Evolutionary conservation across 1,140 invertebrate species (phyloP), one percentile per base, ranked within the genome.

Genomic region (Cepaea nemoralis): DNA sequence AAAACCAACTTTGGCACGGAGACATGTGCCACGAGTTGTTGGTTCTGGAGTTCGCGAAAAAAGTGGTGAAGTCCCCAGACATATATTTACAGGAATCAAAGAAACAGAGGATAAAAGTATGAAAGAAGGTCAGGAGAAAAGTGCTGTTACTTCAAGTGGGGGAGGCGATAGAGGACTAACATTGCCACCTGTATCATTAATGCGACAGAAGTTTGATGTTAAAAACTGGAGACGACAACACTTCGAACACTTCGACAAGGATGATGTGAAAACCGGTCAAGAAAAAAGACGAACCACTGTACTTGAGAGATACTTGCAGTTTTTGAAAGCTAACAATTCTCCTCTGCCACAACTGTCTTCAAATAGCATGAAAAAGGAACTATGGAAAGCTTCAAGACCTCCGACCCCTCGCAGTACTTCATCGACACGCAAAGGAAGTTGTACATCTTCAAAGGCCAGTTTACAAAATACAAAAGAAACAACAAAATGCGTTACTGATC

Each of bases 291-390:
- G 19, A 24, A 5, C 33, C 5, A 71, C 1, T 24, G 35, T 37
- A 19, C 2, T 71, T 3, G 69, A 71, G 24, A 39, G 69, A 24
- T 71, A 71, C 40, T 33, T 71, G n/a, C 69, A 71, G 69, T 71
- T 71, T 45, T 27, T 39, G 1, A 71, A 39, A 24, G 24, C 37
- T n/a, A 40, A 10, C 37, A 37, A 39, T 10, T 10, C 69, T 39
- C 24, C 35, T 12, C 35, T n/a, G 37, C 35, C 35, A 5, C 69
- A 40, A 33, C 69, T 0, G 16, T 39, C 40, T 12, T 2, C 37
- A 12, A 1, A 2, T 27, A 31, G 10, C 22, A 12, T 31, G 59
- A 63, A 63, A 63, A 63, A 31, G 59, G 59, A 63, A 31, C 3
- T 31, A 16, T 0, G 59, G 59, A 63, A 63, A 31, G 22, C 59